Base-by-base conservation (phyloP, 2,113 vertebrate genomes). In the Promerops cafer region DNA sequence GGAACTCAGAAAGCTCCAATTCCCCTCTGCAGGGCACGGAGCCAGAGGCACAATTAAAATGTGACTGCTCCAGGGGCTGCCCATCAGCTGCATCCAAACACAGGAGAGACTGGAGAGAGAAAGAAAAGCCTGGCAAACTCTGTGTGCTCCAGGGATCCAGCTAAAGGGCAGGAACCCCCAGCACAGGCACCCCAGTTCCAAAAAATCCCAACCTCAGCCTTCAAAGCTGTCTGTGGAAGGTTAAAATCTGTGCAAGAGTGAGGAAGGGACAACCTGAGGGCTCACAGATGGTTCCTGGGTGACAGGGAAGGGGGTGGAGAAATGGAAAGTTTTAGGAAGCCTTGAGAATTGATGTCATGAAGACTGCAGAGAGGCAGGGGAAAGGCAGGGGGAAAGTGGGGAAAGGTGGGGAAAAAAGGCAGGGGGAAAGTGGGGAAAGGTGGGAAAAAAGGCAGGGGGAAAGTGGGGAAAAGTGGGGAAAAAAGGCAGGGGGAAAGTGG, bases 11-110 rank as follows among this genome's bases (percentile, higher is more conserved):
- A 50, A 76, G 75, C 90, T 80, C 84, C 95, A 90, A 20, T 23
- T 60, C 68, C 52, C 54, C 66, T 76, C 88, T 24, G 68, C 65
- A 59, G 79, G 95, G 93, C 93, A 74, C 13, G 0, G 0, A 63
- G 92, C 95, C 94, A 96, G 89, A 63, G 3, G 20, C 78, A 88
- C 78, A 66, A 70, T 92, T 83, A 74, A 89, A 96, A 90, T 81
- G 90, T n/a, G 59, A 66, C 66, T 30, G 64, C 87, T 65, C 87
- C 7, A 40, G 84, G 84, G 78, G 35, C 89, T 93, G 93, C 85
- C 94, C 85, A 39, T 44, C 75, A 22, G 45, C 35, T 59, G 61
- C 81, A 61, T 85, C 71, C 39, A 49, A 66, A 45, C 2, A 10
- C 75, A 56, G 85, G 7, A 54, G 72, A 31, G 70, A n/a, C 20